A percentile compares a stretch with the other conserved stretches of the same genome.
phyloP scores from a whole-genome alignment of 2,797 vertebrate species.

The Holocentrus rufus region DNA sequence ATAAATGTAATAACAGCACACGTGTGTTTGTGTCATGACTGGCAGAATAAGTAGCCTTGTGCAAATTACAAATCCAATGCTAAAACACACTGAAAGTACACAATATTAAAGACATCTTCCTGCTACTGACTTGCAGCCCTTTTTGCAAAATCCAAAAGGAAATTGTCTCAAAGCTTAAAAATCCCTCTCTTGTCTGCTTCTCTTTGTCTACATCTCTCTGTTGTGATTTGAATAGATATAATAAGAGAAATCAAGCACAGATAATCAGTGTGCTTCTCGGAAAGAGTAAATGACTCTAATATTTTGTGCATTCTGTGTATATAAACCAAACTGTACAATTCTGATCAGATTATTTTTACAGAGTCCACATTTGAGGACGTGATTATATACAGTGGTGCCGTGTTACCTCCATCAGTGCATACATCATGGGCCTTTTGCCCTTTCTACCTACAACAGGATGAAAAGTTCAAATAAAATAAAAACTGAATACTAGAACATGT shows the following conservation, averaged over 20 bases:
- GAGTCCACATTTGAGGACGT: conserved; percentile 5
- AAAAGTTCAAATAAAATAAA: conserved; percentile 13
- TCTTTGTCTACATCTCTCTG: no score
- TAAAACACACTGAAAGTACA: not conserved
- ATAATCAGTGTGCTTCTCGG: not conserved
- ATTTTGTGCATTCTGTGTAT: not conserved
- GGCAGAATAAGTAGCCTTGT: conserved; percentile 32
- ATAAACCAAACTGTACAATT: conserved; percentile 3
- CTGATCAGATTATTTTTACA: not conserved
- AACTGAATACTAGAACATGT: not conserved
- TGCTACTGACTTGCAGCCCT: not conserved
- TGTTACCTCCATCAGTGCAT: conserved; percentile 11
- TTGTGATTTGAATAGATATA: no score
- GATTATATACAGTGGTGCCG: conserved; percentile 20
- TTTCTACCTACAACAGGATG: not conserved
- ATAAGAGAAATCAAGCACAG: no score
- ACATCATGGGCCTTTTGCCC: not conserved
- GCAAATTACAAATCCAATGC: conserved; percentile 34
- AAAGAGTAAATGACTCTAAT: not conserved
- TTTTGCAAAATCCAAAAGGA: not conserved
- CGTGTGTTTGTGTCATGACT: conserved; percentile 4
- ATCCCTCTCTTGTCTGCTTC: no score
- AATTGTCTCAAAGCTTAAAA: no score
- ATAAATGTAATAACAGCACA: conserved; percentile 54
- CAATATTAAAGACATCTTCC: not conserved